These are phyloP conservation scores for Aplidium turbinatum DNA, from an alignment of 23 tunicate species.

Conservation along the genomic window DNA sequence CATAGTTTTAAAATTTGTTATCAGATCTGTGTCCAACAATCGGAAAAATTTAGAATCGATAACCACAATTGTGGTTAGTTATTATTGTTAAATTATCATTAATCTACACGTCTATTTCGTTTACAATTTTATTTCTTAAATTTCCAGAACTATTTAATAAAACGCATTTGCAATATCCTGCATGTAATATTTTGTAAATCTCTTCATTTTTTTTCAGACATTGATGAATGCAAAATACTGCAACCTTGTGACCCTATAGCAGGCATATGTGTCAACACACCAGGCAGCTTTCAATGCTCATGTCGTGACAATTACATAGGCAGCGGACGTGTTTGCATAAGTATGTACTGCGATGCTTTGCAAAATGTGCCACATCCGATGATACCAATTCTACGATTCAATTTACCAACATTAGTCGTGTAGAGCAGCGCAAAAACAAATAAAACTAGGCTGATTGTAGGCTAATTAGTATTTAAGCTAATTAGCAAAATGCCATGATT, in stretches of 20 bases:
- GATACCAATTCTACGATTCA: no score
- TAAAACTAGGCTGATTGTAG: neutral
- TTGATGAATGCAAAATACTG: conserved; percentile 21
- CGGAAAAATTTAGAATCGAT: neutral
- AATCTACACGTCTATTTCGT: no score
- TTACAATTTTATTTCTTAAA: no score
- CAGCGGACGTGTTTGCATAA: conserved; percentile 17
- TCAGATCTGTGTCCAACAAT: neutral
- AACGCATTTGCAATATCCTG: no score
- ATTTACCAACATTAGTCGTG: no score
- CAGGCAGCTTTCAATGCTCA: conserved; percentile 39
- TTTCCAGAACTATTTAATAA: no score
- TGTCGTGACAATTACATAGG: conserved; percentile 44
- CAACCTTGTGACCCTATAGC: conserved; percentile 36
- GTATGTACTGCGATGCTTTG: no score
- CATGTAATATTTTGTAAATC: neutral
- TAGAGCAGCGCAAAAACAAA: no score
- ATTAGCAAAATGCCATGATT: no score
- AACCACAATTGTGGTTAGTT: neutral
- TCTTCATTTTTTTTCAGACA: conserved; percentile 21
- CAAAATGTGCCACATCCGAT: no score
- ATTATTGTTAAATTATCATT: neutral
- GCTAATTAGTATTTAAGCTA: no score
- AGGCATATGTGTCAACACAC: conserved; percentile 25
- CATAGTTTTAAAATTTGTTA: neutral